Evolutionary conservation across 2,888 invertebrate species (phyloP).

Genomic region (Xiphydria camelus): DNA sequence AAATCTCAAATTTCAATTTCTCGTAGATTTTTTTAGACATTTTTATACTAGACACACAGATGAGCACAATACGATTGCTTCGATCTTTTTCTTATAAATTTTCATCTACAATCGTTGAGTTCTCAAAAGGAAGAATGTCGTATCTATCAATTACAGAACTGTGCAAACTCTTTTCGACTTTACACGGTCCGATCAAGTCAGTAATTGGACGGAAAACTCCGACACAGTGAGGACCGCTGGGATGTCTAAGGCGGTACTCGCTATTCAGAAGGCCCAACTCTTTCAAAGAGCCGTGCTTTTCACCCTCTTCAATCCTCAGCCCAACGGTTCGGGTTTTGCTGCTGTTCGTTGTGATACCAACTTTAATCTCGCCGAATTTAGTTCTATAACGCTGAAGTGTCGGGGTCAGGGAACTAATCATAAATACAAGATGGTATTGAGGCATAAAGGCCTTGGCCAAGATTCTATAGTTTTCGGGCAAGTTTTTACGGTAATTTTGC

Average conservation of each 20-base stretch:
- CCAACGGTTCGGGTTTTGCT: slow-evolving; percentile 57
- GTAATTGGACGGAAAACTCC: slow-evolving; percentile 55
- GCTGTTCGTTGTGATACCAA: slow-evolving; percentile 47
- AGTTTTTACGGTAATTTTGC: slow-evolving; percentile 44
- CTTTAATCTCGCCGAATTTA: slow-evolving; percentile 47
- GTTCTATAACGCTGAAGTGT: slow-evolving; percentile 43
- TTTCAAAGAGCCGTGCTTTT: slow-evolving; percentile 57
- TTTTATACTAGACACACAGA: too few relatives aligned
- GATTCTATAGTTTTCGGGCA: slow-evolving; percentile 53
- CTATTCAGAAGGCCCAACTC: slow-evolving; percentile 50
- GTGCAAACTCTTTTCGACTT: slow-evolving; percentile 38
- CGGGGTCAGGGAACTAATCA: slow-evolving; percentile 54
- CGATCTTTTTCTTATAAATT: too few relatives aligned
- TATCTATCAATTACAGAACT: too few relatives aligned
- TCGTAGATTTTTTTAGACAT: too few relatives aligned
- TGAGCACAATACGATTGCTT: too few relatives aligned
- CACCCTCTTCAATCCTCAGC: slow-evolving; percentile 56
- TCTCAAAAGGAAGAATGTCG: too few relatives aligned
- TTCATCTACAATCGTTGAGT: too few relatives aligned
- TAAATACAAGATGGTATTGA: slow-evolving; percentile 55
- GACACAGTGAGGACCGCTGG: slow-evolving; percentile 55
- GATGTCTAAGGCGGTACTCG: slow-evolving; percentile 56
- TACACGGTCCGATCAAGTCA: slow-evolving; percentile 35
- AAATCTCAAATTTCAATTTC: too few relatives aligned
- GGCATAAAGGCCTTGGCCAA: slow-evolving; percentile 49